phyloP scores from a whole-genome alignment of 92 coral and sea anemone genomes.

The Desmophyllum pertusum region DNA sequence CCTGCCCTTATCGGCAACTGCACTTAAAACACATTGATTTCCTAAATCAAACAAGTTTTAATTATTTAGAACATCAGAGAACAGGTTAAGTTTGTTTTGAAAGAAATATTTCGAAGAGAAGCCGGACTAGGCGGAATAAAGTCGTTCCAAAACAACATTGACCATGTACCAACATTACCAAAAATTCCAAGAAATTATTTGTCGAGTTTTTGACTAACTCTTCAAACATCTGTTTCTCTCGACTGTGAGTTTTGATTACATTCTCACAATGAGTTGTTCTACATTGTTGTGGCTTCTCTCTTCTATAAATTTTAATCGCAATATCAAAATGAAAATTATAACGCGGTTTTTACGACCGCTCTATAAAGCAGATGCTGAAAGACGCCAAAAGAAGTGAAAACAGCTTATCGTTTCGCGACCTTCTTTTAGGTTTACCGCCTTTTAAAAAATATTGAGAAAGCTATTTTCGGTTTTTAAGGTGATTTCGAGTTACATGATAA shows the following conservation, averaged over 20 bases:
- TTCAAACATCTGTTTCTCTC: constrained; percentile 5
- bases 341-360: neutral
- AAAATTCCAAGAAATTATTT: neutral
- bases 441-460: neutral
- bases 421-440: constrained; percentile 12
- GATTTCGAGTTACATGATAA: neutral
- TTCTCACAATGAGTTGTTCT: neutral
- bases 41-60: constrained; percentile 16
- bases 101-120: neutral
- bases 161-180: neutral
- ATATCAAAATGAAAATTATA: constrained; percentile 26
- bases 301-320: constrained; percentile 29
- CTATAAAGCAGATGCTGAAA: too few relatives aligned
- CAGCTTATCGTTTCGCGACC: neutral
- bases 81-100: constrained; percentile 3
- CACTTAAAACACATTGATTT: neutral
- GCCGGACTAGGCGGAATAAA: neutral
- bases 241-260: neutral
- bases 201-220: neutral
- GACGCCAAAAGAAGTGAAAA: neutral
- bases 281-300: constrained; percentile 17
- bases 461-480: neutral
- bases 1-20: neutral
- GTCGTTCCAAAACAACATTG: neutral
- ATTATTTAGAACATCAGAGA: constrained; percentile 6